phyloP scores from a whole-genome alignment of 2,797 vertebrate genomes.

The Valencia hispanica region DNA sequence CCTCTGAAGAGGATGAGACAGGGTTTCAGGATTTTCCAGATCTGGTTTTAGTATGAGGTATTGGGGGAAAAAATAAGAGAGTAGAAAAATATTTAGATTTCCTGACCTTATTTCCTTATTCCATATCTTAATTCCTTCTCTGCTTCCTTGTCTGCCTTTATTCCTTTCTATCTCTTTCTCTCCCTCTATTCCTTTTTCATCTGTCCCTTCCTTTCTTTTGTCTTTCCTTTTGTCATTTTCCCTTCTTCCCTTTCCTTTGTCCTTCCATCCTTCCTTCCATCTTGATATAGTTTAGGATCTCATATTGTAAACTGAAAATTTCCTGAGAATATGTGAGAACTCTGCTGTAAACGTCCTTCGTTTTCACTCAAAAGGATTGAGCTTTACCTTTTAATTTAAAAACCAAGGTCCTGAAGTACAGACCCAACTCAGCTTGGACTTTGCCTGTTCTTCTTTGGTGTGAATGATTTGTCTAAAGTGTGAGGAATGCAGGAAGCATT shows the following conservation, averaged over 20 bases:
- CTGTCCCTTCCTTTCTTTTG: no score
- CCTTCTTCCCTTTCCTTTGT: not conserved
- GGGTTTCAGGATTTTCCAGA: not conserved
- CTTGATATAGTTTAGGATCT: not conserved
- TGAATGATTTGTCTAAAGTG: slow-evolving; percentile 25
- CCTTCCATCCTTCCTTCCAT: not conserved
- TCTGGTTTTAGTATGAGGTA: not conserved
- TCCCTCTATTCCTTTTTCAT: no score
- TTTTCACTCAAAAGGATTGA: slow-evolving; percentile 10
- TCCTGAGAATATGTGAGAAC: not conserved
- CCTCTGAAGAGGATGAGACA: slow-evolving; percentile 5
- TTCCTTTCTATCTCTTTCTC: not conserved
- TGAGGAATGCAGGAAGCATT: slow-evolving; percentile 26
- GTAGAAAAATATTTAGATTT: not conserved
- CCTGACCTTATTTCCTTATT: not conserved
- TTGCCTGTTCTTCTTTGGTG: slow-evolving; percentile 1
- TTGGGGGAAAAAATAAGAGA: no score
- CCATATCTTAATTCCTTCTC: not conserved
- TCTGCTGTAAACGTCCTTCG: slow-evolving; percentile 24
- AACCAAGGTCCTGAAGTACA: slow-evolving; percentile 1
- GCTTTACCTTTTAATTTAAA: slow-evolving; percentile 21
- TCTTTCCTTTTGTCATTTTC: not conserved
- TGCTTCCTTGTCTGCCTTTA: not conserved
- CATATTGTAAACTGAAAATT: not conserved
- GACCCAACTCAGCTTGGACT: not conserved